These are phyloP conservation scores for Argopecten irradians DNA, from an alignment of 1,140 invertebrate genomes.

Conservation along the genomic window DNA sequence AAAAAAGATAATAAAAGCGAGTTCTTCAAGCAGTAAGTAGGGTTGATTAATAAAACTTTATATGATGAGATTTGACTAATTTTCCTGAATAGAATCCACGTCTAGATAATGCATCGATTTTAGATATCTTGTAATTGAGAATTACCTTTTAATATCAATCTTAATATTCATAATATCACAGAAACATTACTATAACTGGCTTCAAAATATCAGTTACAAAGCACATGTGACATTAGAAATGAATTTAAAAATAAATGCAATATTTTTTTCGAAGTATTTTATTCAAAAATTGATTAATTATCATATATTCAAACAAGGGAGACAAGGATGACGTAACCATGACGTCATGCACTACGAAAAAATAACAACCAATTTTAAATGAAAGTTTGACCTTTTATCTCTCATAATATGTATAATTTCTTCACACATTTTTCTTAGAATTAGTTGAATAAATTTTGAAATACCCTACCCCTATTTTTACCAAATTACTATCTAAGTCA, in stretches of 20 bases:
- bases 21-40: too few relatives aligned
- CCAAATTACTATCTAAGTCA: background rate
- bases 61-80: too few relatives aligned
- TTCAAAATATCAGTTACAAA: background rate
- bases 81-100: too few relatives aligned
- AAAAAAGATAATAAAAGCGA: too few relatives aligned
- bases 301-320: background rate
- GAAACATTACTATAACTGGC: background rate
- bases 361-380: background rate
- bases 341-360: background rate
- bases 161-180: background rate
- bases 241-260: background rate
- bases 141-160: background rate
- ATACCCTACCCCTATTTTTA: background rate
- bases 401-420: background rate
- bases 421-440: background rate
- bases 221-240: background rate
- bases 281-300: background rate
- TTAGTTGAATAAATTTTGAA: background rate
- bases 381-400: background rate
- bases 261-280: background rate
- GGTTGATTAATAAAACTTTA: too few relatives aligned
- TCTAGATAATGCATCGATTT: too few relatives aligned
- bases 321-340: background rate
- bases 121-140: background rate